Conservation (phyloP, 2,797 vertebrate species). For the Enteromius trimaculatus region DNA sequence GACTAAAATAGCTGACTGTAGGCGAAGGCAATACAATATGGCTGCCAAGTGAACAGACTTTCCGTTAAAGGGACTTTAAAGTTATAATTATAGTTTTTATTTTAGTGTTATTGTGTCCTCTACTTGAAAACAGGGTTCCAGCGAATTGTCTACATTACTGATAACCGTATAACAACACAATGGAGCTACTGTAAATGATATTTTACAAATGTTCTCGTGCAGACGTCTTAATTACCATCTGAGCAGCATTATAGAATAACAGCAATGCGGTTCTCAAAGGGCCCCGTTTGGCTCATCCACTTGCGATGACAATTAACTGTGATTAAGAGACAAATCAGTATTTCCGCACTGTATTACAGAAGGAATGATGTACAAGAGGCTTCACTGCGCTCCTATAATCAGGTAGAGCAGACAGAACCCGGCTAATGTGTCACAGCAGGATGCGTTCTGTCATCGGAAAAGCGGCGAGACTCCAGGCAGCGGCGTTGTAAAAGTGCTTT, state of each 20-base stretch:
- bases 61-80: background rate
- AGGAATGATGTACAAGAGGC: conserved; percentile 32
- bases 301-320: background rate
- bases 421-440: conserved; percentile 62
- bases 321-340: conserved; percentile 52
- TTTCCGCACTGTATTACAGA: conserved; percentile 56
- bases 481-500: conserved; percentile 51
- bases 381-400: conserved; percentile 61
- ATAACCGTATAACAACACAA: background rate
- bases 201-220: background rate
- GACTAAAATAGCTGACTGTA: background rate
- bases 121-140: background rate
- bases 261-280: background rate
- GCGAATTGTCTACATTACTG: background rate
- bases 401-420: conserved; percentile 57
- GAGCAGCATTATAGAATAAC: background rate
- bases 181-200: background rate
- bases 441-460: conserved; percentile 36
- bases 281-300: background rate
- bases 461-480: conserved; percentile 45
- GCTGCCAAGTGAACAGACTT: conserved; percentile 1
- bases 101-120: background rate
- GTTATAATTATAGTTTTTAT: background rate
- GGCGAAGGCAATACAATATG: background rate
- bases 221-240: background rate